phyloP scores from a whole-genome alignment of 2,888 invertebrate species.

The Xestia xanthographa region DNA sequence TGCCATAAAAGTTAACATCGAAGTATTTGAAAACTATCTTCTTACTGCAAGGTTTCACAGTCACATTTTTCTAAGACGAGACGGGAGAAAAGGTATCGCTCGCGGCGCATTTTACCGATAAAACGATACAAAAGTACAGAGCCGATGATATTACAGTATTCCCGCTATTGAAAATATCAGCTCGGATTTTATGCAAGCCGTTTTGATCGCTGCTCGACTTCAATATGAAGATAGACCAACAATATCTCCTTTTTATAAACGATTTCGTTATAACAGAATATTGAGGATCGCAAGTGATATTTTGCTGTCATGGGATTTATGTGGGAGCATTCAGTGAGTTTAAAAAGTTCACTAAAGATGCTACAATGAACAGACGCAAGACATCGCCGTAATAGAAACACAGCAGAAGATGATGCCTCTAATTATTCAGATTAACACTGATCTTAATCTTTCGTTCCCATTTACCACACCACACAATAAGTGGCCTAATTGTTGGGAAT shows the following conservation, averaged over 20 bases:
- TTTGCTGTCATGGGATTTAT: neutral
- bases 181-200: slow-evolving; percentile 29
- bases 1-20: slow-evolving; percentile 5
- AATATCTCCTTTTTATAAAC: slow-evolving; percentile 17
- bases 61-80: slow-evolving; percentile 15
- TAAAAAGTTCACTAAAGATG: neutral
- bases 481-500: slow-evolving; percentile 1
- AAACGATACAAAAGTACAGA: slow-evolving; percentile 37
- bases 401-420: neutral
- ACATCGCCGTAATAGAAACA: neutral
- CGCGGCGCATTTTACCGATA: slow-evolving; percentile 34
- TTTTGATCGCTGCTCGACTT: slow-evolving; percentile 42
- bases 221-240: slow-evolving; percentile 18
- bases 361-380: neutral
- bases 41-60: slow-evolving; percentile 9
- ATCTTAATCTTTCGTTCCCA: slow-evolving; percentile 8
- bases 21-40: slow-evolving; percentile 11
- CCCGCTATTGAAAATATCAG: slow-evolving; percentile 39
- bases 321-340: neutral
- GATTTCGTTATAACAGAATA: slow-evolving; percentile 12
- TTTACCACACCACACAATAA: slow-evolving; percentile 8
- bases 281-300: neutral
- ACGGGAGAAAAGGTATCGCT: slow-evolving; percentile 16
- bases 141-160: slow-evolving; percentile 39
- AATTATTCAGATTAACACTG: slow-evolving; percentile 22